These are phyloP conservation scores for Nyleta sp. DNA, from an alignment of 2,888 invertebrate genomes.

Conservation along the genomic window DNA sequence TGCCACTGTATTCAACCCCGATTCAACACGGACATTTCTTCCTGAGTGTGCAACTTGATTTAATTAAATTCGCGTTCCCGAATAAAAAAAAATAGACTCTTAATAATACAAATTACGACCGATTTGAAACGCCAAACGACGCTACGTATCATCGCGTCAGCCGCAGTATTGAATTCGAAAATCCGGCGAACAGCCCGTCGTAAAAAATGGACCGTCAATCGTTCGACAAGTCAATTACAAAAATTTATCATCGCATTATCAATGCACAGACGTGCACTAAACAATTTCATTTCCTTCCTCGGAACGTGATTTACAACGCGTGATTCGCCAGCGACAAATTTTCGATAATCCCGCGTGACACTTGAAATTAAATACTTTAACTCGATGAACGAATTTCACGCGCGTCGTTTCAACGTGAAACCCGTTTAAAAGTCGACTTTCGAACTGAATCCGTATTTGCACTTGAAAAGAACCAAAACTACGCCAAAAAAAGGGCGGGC, in stretches of 20 bases:
- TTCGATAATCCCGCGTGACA: constrained; percentile 31
- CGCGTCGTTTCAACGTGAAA: not conserved
- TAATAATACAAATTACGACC: too few species aligned
- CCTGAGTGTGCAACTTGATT: too few species aligned
- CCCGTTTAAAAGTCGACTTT: constrained; percentile 4
- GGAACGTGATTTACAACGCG: constrained; percentile 12
- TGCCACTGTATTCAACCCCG: too few species aligned
- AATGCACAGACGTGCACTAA: constrained; percentile 7
- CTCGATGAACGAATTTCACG: constrained; percentile 22
- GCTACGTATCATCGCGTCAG: too few species aligned
- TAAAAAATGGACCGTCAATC: constrained; percentile 9
- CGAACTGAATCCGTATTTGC: constrained; percentile 7
- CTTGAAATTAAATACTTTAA: constrained; percentile 34
- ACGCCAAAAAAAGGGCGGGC: not conserved
- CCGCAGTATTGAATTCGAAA: too few species aligned
- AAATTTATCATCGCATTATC: constrained; percentile 14
- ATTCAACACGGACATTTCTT: too few species aligned
- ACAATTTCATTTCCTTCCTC: constrained; percentile 23
- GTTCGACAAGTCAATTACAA: constrained; percentile 28
- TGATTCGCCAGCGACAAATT: constrained; percentile 18
- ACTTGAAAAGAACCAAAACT: too few species aligned
- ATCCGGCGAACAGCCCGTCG: too few species aligned
- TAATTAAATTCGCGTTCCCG: too few species aligned
- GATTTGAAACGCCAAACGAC: too few species aligned
- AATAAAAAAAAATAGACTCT: too few species aligned